A percentile compares a stretch with the other conserved stretches of the same genome.
Conservation (phyloP, 2,888 invertebrate genomes). For the Meta bourneti region DNA sequence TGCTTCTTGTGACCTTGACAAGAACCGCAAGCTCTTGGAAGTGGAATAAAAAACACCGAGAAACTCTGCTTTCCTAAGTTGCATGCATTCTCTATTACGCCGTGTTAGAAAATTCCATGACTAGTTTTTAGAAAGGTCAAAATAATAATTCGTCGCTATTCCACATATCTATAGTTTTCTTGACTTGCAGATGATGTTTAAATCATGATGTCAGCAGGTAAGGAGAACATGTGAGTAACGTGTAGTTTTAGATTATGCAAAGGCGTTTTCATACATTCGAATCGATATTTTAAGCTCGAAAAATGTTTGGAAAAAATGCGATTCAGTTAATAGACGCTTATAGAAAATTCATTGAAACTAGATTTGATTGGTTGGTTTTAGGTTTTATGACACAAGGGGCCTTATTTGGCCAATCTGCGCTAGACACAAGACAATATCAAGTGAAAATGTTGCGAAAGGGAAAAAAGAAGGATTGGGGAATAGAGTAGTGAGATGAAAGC, state of each 20-base stretch:
- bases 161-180: neutral
- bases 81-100: neutral
- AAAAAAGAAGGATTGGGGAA: no score
- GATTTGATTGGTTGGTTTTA: no score
- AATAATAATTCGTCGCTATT: neutral
- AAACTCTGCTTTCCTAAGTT: neutral
- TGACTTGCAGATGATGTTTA: neutral
- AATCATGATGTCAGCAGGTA: neutral
- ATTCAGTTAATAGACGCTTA: no score
- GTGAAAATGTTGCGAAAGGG: no score
- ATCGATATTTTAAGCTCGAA: neutral
- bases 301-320: neutral
- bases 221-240: neutral
- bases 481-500: no score
- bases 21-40: slow-evolving; percentile 18
- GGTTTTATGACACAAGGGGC: no score
- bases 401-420: no score
- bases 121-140: neutral
- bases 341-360: no score
- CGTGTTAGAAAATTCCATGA: neutral
- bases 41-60: neutral
- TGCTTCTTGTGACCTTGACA: slow-evolving; percentile 22
- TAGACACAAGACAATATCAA: no score
- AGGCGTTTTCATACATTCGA: neutral
- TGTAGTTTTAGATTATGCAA: neutral